These are phyloP conservation scores for Delphinapterus leucas DNA, from an alignment of 2,113 vertebrate genomes.

Conservation along the genomic window DNA sequence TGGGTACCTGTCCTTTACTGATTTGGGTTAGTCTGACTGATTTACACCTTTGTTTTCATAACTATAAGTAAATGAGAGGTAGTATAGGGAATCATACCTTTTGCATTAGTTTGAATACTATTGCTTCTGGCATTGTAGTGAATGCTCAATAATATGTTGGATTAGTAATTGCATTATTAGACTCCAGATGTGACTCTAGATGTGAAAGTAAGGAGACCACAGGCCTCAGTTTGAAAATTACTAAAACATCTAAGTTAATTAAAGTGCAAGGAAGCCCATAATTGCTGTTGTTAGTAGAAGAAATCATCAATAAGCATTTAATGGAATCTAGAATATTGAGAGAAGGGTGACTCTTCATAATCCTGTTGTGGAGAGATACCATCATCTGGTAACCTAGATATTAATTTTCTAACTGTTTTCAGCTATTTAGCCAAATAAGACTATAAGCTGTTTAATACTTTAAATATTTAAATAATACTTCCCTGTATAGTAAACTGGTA, in stretches of 20 bases:
- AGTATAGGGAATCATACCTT: background rate
- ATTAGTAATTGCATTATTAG: conserved; percentile 16
- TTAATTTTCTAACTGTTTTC: conserved; percentile 15
- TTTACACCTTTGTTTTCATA: background rate
- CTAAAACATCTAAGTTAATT: background rate
- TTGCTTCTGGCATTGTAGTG: background rate
- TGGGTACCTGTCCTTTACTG: background rate
- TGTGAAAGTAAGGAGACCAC: background rate
- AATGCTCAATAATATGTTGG: background rate
- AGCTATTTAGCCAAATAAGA: conserved; percentile 9
- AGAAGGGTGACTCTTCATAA: background rate
- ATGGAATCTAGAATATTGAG: background rate
- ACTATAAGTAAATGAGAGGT: background rate
- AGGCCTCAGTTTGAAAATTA: background rate
- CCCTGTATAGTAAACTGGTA: background rate
- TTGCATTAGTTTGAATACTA: background rate
- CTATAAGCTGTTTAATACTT: background rate
- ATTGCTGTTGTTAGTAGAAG: background rate
- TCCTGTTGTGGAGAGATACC: background rate
- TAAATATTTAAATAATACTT: background rate
- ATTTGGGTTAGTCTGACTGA: background rate
- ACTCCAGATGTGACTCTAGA: background rate
- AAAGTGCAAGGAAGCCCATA: background rate
- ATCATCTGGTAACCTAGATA: background rate
- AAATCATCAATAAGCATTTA: conserved; percentile 38